These are phyloP conservation scores for Enteromius mattozi DNA, from an alignment of 2,797 vertebrate species.

Conservation along the genomic window DNA sequence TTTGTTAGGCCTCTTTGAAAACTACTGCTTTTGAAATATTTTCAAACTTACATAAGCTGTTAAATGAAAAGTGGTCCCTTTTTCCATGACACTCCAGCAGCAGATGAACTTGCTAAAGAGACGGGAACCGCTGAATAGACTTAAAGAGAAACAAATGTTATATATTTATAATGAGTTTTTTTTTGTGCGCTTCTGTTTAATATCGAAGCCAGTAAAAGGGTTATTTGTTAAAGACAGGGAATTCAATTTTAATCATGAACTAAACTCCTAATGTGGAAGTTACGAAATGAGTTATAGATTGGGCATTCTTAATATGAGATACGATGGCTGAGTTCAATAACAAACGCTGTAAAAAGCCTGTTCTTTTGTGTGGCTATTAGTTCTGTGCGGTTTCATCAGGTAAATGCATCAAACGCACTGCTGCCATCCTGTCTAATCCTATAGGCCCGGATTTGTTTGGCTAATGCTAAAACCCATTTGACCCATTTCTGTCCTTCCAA, in stretches of 20 bases:
- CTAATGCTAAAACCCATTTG: constrained; percentile 93
- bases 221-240: not conserved
- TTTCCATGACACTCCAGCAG: constrained; percentile 67
- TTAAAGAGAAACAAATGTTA: constrained; percentile 21
- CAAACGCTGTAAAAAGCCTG: constrained; percentile 23
- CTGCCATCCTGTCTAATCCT: constrained; percentile 87
- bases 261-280: not conserved
- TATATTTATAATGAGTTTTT: not conserved
- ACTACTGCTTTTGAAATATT: constrained; percentile 31
- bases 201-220: not conserved
- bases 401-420: constrained; percentile 85
- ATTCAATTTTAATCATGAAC: constrained; percentile 6
- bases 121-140: not conserved
- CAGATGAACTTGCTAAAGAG: constrained; percentile 36
- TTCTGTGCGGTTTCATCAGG: constrained; percentile 74
- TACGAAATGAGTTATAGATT: not conserved
- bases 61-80: constrained; percentile 61
- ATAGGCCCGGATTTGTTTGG: constrained; percentile 89
- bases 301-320: not conserved
- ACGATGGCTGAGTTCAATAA: not conserved
- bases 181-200: not conserved
- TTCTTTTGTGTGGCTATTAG: constrained; percentile 58
- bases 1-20: constrained; percentile 25
- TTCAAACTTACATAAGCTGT: constrained; percentile 70
- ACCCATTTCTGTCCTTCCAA: constrained; percentile 89